These are phyloP conservation scores for Sigmodon hispidus DNA, from an alignment of 2,113 vertebrate species.

Conservation along the genomic window DNA sequence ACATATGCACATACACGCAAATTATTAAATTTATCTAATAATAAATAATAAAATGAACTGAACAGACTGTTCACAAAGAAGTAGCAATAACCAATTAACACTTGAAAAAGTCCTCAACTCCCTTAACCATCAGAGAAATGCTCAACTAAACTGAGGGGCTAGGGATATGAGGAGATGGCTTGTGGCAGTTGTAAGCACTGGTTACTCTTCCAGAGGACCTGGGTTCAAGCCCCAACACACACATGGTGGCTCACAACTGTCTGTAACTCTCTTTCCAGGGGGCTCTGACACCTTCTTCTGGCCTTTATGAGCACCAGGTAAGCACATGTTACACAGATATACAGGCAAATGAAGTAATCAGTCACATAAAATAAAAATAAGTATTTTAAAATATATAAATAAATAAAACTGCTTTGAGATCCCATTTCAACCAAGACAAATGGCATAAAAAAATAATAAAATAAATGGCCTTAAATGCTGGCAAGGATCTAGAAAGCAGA, in stretches of 20 bases:
- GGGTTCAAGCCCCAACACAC: background rate
- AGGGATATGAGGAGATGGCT: background rate
- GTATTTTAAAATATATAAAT: background rate
- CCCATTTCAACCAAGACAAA: background rate
- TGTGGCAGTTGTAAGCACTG: no score
- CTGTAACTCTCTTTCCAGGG: background rate
- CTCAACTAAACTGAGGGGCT: background rate
- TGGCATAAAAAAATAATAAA: background rate
- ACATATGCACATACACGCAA: no score
- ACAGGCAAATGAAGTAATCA: background rate
- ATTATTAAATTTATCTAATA: background rate
- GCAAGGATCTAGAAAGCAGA: background rate
- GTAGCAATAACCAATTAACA: background rate
- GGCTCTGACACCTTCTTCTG: background rate
- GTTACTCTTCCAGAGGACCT: background rate
- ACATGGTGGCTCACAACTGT: background rate
- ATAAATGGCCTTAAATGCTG: background rate
- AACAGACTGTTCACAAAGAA: background rate
- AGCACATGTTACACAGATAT: background rate
- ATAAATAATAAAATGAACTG: background rate
- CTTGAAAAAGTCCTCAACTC: background rate
- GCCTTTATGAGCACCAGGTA: background rate
- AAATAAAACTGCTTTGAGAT: background rate
- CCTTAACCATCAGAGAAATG: background rate
- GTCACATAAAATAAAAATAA: background rate